These are phyloP conservation scores for Ammodytes marinus DNA, from an alignment of 2,113 vertebrate species.

Conservation along the genomic window DNA sequence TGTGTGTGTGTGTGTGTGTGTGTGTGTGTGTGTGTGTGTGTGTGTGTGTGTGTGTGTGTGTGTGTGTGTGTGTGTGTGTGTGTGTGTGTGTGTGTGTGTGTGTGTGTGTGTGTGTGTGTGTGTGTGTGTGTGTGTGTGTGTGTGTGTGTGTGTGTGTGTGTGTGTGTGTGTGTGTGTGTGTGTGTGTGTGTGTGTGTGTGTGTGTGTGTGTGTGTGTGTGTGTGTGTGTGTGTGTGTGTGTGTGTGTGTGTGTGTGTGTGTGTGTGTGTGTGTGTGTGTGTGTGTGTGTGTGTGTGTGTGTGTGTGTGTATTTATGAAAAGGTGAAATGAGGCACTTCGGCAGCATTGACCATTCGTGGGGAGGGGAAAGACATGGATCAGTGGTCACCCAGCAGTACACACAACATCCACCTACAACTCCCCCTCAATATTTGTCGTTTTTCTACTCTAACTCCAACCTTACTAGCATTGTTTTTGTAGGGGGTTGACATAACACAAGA, in stretches of 20 bases:
- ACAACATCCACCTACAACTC: conserved; percentile 72
- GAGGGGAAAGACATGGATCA: conserved; percentile 83
- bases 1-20: conserved; percentile 52
- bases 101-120: conserved; percentile 35
- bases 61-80: conserved; percentile 51
- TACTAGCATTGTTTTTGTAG: not conserved
- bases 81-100: conserved; percentile 75
- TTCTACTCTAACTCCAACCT: not conserved
- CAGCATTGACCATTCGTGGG: conserved; percentile 59
- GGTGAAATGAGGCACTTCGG: conserved; percentile 84
- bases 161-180: conserved; percentile 54
- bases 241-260: conserved; percentile 58
- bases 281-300: conserved; percentile 45
- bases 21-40: conserved; percentile 75
- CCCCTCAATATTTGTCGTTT: conserved; percentile 16
- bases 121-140: conserved; percentile 52
- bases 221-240: conserved; percentile 73
- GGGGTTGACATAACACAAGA: not conserved
- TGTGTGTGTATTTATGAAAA: conserved; percentile 82
- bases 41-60: conserved; percentile 55
- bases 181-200: conserved; percentile 75
- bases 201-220: conserved; percentile 43
- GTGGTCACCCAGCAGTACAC: conserved; percentile 81
- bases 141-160: conserved; percentile 75
- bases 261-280: conserved; percentile 77